Evolutionary conservation across 2,888 invertebrate species (phyloP), one percentile per base, ranked within the genome.

Genomic region (Villa cingulata): DNA sequence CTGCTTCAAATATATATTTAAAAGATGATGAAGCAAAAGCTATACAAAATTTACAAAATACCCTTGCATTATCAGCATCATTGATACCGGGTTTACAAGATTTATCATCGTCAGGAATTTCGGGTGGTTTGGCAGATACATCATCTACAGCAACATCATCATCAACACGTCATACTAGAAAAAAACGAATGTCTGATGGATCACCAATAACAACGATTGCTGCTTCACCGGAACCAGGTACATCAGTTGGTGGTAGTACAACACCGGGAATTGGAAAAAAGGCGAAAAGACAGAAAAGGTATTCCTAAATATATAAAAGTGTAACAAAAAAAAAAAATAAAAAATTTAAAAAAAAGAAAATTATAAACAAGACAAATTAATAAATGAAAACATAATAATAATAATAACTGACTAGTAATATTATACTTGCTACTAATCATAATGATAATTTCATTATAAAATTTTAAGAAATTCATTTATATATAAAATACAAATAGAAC

Each of bases 1-100:
- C 72, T 1, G 72, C 74, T 0, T 72, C 72, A 49, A 73, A 74
- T 57, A 61, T 77, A 7, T 76, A 74, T 59, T 62, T 76, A 19
- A 74, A 75, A 0, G 76, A 76, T 50, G 74, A 74, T 54, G 76
- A 76, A 52, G 76, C 74, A 1, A 64, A 72, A 17, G 68, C 70
- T 0, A 64, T 75, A 41, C 54, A 71, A 68, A 72, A 74, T 45
- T 34, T 53, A n/a, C 53, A 55, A 23, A 50, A 50, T 32, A 37
- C 51, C n/a, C 51, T 51, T 47, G 34, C 4, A 23, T 6, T 7
- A 23, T 7, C 23, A 23, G 4, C 23, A 23, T 23, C 23, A 4
- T 4, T 7, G 4, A 23, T 23, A 23, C 48, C 37, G 38, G 42
- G 3, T 43, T 38, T 36, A 51, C 36, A 36, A n/a, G 14, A 36